Evolutionary conservation across 2,888 invertebrate genomes (phyloP).

Genomic region (Homarus gammarus): DNA sequence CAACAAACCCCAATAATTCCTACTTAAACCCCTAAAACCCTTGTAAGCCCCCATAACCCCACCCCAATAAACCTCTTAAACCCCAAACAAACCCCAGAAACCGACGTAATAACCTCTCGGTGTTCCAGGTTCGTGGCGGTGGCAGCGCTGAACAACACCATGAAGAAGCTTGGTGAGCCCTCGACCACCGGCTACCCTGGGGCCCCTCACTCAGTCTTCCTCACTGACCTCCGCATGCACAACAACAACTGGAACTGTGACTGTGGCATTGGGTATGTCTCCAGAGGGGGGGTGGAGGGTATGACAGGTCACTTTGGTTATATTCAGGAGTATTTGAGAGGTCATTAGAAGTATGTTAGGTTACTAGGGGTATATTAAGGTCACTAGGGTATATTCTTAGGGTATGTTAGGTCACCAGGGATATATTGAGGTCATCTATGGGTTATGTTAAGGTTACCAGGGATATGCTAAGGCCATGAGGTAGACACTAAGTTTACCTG

Average conservation of each 20-base stretch:
- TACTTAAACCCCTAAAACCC: no score
- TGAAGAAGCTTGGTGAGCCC: conserved; percentile 72
- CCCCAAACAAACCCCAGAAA: no score
- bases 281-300: no score
- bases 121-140: conserved; percentile 69
- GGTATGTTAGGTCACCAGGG: neutral
- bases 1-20: no score
- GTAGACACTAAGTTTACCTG: neutral
- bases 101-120: neutral
- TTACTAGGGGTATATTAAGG: neutral
- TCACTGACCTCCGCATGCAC: conserved; percentile 72
- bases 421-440: neutral
- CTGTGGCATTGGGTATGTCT: conserved; percentile 75
- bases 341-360: no score
- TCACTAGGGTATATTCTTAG: no score
- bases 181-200: conserved; percentile 75
- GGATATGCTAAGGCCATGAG: neutral
- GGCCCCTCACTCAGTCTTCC: conserved; percentile 71
- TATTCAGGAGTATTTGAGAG: no score
- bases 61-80: no score
- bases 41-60: no score
- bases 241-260: conserved; percentile 75
- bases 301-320: no score
- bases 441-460: neutral
- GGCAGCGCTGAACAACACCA: conserved; percentile 70